Percentiles rank a stretch among this genome's conserved stretches.
Conservation (phyloP, 2,888 invertebrate genomes). For the Stenolophus ochropezus region DNA sequence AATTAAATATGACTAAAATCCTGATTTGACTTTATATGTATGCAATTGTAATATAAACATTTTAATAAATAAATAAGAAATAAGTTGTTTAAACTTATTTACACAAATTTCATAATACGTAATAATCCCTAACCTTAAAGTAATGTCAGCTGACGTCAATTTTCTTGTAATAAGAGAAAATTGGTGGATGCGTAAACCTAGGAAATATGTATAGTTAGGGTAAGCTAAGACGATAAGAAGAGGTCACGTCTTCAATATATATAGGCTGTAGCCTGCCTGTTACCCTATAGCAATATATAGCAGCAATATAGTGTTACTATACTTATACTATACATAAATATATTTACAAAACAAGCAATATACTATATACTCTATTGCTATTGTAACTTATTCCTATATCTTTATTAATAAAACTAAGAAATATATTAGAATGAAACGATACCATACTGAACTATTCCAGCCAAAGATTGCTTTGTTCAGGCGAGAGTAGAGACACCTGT, state of each 20-base stretch:
- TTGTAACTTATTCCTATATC: constrained; percentile 44
- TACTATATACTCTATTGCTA: constrained; percentile 51
- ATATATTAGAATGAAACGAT: constrained; percentile 36
- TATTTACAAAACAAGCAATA: constrained; percentile 57
- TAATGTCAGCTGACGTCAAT: constrained; percentile 17
- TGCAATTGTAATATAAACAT: constrained; percentile 19
- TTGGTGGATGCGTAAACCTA: constrained; percentile 7
- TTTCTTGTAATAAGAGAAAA: constrained; percentile 21
- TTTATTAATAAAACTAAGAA: constrained; percentile 43
- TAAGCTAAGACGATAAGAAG: constrained; percentile 55
- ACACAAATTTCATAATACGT: constrained; percentile 18
- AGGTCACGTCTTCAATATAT: constrained; percentile 64
- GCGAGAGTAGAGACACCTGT: not conserved
- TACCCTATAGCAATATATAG: constrained; percentile 72
- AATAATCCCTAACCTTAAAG: not conserved
- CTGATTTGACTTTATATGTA: constrained; percentile 11
- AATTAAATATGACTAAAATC: constrained; percentile 1
- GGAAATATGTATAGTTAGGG: not conserved
- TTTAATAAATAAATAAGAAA: constrained; percentile 18
- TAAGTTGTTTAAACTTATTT: constrained; percentile 2
- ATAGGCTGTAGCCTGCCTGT: constrained; percentile 70
- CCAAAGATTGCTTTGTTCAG: constrained; percentile 49
- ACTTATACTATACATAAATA: constrained; percentile 62
- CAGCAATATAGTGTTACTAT: constrained; percentile 70
- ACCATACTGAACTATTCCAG: constrained; percentile 49